These are phyloP conservation scores for Salvelinus fontinalis DNA, from an alignment of 2,113 vertebrate genomes.

Conservation along the genomic window DNA sequence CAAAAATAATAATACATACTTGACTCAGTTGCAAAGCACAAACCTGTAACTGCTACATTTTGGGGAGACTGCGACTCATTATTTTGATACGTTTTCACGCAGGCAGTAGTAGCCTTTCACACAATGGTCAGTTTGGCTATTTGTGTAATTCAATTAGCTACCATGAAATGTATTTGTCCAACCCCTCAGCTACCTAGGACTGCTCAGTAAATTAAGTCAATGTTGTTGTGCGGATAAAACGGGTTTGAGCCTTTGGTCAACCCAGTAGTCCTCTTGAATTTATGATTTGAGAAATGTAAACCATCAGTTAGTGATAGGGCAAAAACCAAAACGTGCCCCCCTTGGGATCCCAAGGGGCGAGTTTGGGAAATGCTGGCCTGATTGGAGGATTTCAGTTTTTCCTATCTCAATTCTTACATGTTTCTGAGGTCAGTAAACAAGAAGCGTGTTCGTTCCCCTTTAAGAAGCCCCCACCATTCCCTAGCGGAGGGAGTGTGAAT, in stretches of 20 bases:
- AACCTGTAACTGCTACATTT: too few relatives aligned
- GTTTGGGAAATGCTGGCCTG: background rate
- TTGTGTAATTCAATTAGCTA: background rate
- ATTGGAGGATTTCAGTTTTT: background rate
- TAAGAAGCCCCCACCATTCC: conserved; percentile 75
- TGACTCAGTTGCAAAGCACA: too few relatives aligned
- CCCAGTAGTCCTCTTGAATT: conserved; percentile 31
- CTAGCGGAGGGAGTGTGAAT: conserved; percentile 72
- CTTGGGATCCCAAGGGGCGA: too few relatives aligned
- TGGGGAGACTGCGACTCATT: too few relatives aligned
- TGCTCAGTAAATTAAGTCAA: conserved; percentile 53
- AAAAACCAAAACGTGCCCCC: too few relatives aligned
- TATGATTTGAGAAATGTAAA: conserved; percentile 32
- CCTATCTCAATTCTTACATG: conserved; percentile 31
- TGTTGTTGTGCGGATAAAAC: conserved; percentile 14
- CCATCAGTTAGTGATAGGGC: conserved; percentile 9
- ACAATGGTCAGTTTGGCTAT: background rate
- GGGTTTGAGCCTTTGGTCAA: conserved; percentile 23
- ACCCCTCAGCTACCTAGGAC: conserved; percentile 30
- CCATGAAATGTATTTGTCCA: conserved; percentile 5
- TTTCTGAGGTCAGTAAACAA: conserved; percentile 65
- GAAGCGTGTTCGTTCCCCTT: conserved; percentile 69
- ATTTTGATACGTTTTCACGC: too few relatives aligned
- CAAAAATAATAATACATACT: too few relatives aligned
- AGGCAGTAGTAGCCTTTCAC: too few relatives aligned